Evolutionary conservation across 1,140 invertebrate genomes (phyloP).

Genomic region (Drosophila triauraria): DNA sequence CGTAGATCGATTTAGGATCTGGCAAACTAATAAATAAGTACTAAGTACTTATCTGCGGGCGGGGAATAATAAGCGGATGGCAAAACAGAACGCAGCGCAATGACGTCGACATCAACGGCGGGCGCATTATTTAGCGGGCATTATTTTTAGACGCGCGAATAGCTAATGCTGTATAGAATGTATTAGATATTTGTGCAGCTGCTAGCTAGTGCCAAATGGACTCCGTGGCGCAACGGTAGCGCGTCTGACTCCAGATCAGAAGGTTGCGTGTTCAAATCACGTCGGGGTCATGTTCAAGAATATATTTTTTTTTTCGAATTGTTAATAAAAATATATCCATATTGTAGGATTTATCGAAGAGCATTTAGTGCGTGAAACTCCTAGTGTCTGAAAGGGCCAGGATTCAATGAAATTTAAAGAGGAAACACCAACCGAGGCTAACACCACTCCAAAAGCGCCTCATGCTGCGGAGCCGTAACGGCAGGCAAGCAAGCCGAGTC

Average conservation of each 20-base stretch:
- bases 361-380: no score
- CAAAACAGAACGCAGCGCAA: not conserved
- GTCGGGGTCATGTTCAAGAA: slow-evolving; percentile 91
- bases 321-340: no score
- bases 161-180: not conserved
- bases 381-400: no score
- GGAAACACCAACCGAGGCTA: no score
- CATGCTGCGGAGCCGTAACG: no score
- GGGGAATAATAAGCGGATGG: not conserved
- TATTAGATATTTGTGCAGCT: slow-evolving; percentile 6
- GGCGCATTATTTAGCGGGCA: slow-evolving; percentile 3
- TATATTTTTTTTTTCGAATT: no score
- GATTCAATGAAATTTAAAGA: no score
- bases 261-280: slow-evolving; percentile 99
- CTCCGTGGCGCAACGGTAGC: slow-evolving; percentile 99
- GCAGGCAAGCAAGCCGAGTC: no score
- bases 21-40: not conserved
- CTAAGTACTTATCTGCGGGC: not conserved
- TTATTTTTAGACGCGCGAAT: slow-evolving; percentile 5
- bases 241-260: slow-evolving; percentile 99
- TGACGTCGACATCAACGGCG: not conserved
- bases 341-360: no score
- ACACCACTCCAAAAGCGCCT: no score
- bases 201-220: slow-evolving; percentile 70
- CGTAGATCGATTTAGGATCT: not conserved